Evolutionary conservation across 2,113 vertebrate genomes (phyloP), one percentile per base, ranked within the genome.

Genomic region (Neodontobutis hainanensis): DNA sequence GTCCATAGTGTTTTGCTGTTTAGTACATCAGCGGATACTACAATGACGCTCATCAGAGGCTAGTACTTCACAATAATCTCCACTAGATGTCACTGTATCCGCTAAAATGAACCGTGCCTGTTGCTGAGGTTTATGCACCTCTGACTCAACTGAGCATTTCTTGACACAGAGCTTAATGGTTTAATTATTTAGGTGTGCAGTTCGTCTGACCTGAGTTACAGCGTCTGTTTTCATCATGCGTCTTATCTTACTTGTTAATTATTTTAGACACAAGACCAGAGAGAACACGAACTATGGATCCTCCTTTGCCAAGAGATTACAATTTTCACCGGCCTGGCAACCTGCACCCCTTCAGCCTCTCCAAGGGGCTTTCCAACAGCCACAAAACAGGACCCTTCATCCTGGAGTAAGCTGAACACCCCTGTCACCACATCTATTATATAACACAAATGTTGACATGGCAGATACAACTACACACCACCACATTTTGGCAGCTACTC

Each of bases 331-430:
- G 62, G 56, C 61, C 82, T 61, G 81, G 64, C 51, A 73, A 73
- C 62, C 80, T 84, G 70, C 78, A 82, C 73, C 85, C 68, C 57
- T 71, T 87, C 49, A 47, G 68, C 47, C 56, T 86, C 43, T 71
- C 79, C 15, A 85, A 85, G 62, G 78, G 87, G 42, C 48, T 85
- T 63, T 74, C 79, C 62, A 78, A 74, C 47, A 70, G 70, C 61
- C 76, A 66, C n/a, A 48, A 73, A 6, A 69, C 42, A 45, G 86
- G 43, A 59, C 85, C 88, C 40, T 80, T 88, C 65, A 77, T 74
- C 63, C 73, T 91, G 15, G 51, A 87, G 89, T 92, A 90, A 87
- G 74, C 68, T 55, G 34, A 53, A 46, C 19, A 67, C 78, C 69
- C 40, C 45, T 57, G 61, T 73, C 66, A 48, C 61, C 84, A 50